Base-by-base conservation (phyloP, 64 coral and sea anemone species). In the Actinia equina region DNA sequence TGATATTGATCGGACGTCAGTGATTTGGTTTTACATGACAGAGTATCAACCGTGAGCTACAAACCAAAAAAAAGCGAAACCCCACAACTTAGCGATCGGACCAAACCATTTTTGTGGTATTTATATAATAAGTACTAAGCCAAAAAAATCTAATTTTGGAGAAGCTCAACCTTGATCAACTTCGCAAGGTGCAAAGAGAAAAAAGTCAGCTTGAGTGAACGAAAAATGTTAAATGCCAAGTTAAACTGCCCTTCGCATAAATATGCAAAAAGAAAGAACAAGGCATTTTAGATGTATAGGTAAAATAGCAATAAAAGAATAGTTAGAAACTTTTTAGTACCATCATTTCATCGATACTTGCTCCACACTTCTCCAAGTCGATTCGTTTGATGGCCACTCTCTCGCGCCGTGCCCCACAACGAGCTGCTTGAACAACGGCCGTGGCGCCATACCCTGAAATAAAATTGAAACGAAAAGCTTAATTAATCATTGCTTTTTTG, bases 261-360 rank as follows among this genome's bases (percentile, higher is more conserved):
- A 14, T 26, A 41, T 30, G 7, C 25, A 15, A 5, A 23, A 20
- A 25, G 9, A 69, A 57, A 57, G 55, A 12, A 57, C 7, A 57
- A 57, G 55, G 15, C 2, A 6, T 65, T 10, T 65, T 19, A 23
- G 3, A n/a, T 65, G 22, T 18, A 23, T 22, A 65, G 62, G 62
- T 65, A 65, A 65, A 19, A 22, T 4, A 23, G 62, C 8, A 22
- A n/a, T 23, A 65, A 65, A 65, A 20, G 22, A 3, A 65, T 65
- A 65, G 62, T 23, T 65, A 65, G 17, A 65, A 22, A 65, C 11
- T 23, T 7, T 74, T 74, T 26, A 26, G 6, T 69, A 99, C 97
- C 97, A 95, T 95, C 97, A 99, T 99, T 92, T 99, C 97, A 46
- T 99, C 97, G 14, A 99, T 95, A 65, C 91, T 93, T 27, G 97